Percentiles rank a stretch among this genome's conserved stretches.
These are phyloP conservation scores for Erpobdella octoculata DNA, from an alignment of 2,888 invertebrate genomes.

Conservation along the genomic window DNA sequence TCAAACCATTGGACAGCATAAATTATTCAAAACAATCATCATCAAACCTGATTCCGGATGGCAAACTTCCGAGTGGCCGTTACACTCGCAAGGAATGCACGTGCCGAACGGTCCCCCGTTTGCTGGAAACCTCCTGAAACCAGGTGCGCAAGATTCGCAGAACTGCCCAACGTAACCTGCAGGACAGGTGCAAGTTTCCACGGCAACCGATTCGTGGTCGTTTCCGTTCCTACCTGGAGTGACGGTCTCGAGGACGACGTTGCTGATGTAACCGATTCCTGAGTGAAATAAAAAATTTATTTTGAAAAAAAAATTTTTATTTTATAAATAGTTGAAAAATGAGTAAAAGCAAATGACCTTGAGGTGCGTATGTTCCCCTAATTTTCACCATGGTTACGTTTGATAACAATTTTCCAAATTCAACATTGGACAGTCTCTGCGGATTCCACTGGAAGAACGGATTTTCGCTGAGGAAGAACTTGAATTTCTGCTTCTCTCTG, in stretches of 20 bases:
- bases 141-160: constrained; percentile 93
- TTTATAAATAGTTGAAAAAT: too few relatives aligned
- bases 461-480: constrained; percentile 83
- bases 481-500: constrained; percentile 60
- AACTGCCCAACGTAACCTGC: constrained; percentile 70
- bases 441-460: constrained; percentile 89
- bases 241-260: constrained; percentile 72
- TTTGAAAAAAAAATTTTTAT: too few relatives aligned
- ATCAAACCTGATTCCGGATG: constrained; percentile 57
- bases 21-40: background rate
- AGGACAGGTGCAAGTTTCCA: constrained; percentile 78
- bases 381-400: constrained; percentile 90
- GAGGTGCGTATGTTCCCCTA: constrained; percentile 76
- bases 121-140: constrained; percentile 81
- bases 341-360: too few relatives aligned
- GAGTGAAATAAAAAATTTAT: constrained; percentile 41
- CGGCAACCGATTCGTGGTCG: too few relatives aligned
- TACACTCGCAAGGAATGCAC: constrained; percentile 92
- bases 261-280: constrained; percentile 77
- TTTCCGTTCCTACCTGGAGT: too few relatives aligned
- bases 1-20: background rate
- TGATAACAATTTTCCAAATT: constrained; percentile 83
- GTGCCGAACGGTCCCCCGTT: constrained; percentile 84
- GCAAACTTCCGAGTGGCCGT: constrained; percentile 89
- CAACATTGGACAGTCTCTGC: constrained; percentile 66